Base-by-base conservation (phyloP, 1,140 invertebrate species). In the Tetramorium parvispinum region DNA sequence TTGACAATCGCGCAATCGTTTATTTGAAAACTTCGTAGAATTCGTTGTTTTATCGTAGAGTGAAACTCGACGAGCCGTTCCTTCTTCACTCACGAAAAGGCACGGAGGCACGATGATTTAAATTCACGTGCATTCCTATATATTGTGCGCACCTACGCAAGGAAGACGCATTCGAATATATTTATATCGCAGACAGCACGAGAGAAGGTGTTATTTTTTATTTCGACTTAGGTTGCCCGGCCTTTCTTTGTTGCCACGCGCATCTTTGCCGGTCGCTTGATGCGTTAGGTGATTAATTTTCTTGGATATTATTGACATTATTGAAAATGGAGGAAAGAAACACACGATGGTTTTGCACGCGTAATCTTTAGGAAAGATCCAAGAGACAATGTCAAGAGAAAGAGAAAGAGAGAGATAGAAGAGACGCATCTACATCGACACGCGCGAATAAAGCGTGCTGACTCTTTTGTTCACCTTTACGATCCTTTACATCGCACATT, bases 391-490 rank as follows among this genome's bases (percentile, higher is more conserved):
- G 43, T 37, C 40, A 24, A 3, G 6, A 40, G 46, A 37, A 1
- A 27, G 27, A 27, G 27, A 27, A 13, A 51, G 13, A 21, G 3
- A 46, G 49, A 51, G 13, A 21, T 1, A 46, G 27, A 27, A 27
- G 49, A 51, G 13, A 21, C 3, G 46, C 32, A 65, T 78, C 40
- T 65, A 16, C 63, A 40, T 40, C 21, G n/a, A 46, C 21, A 40
- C 40, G 53, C 32, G 32, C 32, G 27, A 32, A 57, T 82, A 18
- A 81, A 81, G 32, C 63, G 32, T 8, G 66, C 53, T 53, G 37
- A 27, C 55, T 73, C 79, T 83, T 83, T 83, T 75, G 79, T 83
- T 55, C 68, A 37, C 24, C 68, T 82, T 57, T 43, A 46, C 43
- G 66, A 55, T 83, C 55, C 53, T 32, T 32, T 32, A 32, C 32